phyloP scores from a whole-genome alignment of 2,113 vertebrate genomes.

The Atrichornis clamosus region DNA sequence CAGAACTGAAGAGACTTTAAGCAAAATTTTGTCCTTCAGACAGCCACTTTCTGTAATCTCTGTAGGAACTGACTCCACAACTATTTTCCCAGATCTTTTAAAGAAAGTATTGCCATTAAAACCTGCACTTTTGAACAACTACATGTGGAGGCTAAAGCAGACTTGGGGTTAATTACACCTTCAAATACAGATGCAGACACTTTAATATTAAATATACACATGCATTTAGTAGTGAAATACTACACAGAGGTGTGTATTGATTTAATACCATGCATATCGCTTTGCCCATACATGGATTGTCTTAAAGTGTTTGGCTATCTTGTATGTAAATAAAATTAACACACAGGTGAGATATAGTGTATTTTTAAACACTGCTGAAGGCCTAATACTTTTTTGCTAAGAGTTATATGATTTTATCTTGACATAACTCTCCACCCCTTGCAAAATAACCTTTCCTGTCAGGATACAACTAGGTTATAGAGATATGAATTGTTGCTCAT shows the following conservation, averaged over 20 bases:
- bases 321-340: background rate
- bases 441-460: background rate
- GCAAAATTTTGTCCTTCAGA: background rate
- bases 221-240: background rate
- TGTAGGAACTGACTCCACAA: background rate
- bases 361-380: background rate
- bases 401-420: background rate
- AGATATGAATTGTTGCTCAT: background rate
- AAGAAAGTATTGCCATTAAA: background rate
- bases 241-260: background rate
- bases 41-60: background rate
- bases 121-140: background rate
- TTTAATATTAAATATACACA: background rate
- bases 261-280: background rate
- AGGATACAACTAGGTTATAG: background rate
- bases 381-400: background rate
- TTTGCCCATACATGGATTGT: background rate
- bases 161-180: background rate
- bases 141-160: background rate
- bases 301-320: background rate
- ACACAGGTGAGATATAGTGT: background rate
- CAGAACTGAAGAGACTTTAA: constrained; percentile 64
- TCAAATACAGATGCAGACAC: background rate
- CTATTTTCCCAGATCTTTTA: constrained; percentile 28
- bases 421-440: background rate